Evolutionary conservation across 1,140 invertebrate genomes (phyloP), one percentile per base, ranked within the genome.

Genomic region (Micrasema longulum): DNA sequence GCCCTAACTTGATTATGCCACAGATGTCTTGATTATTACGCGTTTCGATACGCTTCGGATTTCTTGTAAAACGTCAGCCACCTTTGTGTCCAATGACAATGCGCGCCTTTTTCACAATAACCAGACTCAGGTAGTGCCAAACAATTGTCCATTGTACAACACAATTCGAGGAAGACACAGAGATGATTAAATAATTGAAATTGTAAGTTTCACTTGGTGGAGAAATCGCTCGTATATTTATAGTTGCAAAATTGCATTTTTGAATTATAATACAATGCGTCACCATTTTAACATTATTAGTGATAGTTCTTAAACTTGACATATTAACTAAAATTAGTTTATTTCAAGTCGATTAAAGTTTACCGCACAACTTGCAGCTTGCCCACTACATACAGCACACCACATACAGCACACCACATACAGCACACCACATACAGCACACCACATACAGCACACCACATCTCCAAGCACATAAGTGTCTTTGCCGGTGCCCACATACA

Each of bases 91-190:
- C 41, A 22, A 41, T 14, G 53, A 69, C 67, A 62, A 69, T 69
- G 41, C 55, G 36, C 35, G 55, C 9, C 20, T 38, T 20, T 69
- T 62, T 69, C 53, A 36, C 52, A 67, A 67, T 50, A 43, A 31
- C 26, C 55, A 26, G 6, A 47, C 22, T 41, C 53, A 53, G 26
- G 63, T 66, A 22, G 12, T 35, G 26, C 22, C 53, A 14, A 48
- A 69, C 67, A 69, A 69, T 69, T 38, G 14, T 18, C 67, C 53
- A 69, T 69, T 69, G 67, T 69, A 20, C 47, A 50, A 66, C 31
- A 66, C 36, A 47, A 66, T 66, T 52, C 52, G 26, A 66, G 64
- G 64, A 66, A 66, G 45, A 45, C 9, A 14, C 12, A 14, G 20
- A 4, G 23, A 64, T 52, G 64, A 52, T 26, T 52, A 52, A 52